phyloP scores from a whole-genome alignment of 2,797 vertebrate species.

The Pygocentrus nattereri region DNA sequence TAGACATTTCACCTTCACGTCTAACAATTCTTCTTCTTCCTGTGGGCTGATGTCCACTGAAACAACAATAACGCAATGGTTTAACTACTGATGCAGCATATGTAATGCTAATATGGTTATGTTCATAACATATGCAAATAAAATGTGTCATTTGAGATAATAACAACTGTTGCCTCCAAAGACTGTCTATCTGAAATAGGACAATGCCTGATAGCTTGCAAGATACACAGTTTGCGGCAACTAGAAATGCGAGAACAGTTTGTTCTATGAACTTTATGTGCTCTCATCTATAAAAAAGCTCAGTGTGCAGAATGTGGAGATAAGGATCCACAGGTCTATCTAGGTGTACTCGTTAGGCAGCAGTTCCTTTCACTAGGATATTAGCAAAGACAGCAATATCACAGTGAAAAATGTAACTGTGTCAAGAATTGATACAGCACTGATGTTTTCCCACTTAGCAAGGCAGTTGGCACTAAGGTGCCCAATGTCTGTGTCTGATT shows the following conservation, averaged over 20 bases:
- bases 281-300: not conserved
- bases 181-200: too few relatives aligned
- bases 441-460: too few relatives aligned
- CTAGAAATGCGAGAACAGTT: not conserved
- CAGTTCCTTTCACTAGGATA: not conserved
- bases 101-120: too few relatives aligned
- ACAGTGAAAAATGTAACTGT: not conserved
- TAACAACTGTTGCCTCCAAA: too few relatives aligned
- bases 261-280: not conserved
- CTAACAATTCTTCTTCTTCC: conserved; percentile 88
- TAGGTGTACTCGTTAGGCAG: not conserved
- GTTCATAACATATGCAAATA: not conserved
- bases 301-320: too few relatives aligned
- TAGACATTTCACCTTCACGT: conserved; percentile 94
- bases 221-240: not conserved
- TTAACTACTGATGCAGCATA: not conserved
- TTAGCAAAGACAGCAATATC: not conserved
- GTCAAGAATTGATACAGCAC: too few relatives aligned
- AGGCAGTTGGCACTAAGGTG: too few relatives aligned
- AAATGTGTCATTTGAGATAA: too few relatives aligned
- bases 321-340: too few relatives aligned
- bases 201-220: not conserved
- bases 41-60: conserved; percentile 88
- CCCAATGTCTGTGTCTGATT: too few relatives aligned
- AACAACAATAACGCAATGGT: conserved; percentile 1